Conservation (phyloP, 2,113 vertebrate species). For the Brienomyrus longianalis region DNA sequence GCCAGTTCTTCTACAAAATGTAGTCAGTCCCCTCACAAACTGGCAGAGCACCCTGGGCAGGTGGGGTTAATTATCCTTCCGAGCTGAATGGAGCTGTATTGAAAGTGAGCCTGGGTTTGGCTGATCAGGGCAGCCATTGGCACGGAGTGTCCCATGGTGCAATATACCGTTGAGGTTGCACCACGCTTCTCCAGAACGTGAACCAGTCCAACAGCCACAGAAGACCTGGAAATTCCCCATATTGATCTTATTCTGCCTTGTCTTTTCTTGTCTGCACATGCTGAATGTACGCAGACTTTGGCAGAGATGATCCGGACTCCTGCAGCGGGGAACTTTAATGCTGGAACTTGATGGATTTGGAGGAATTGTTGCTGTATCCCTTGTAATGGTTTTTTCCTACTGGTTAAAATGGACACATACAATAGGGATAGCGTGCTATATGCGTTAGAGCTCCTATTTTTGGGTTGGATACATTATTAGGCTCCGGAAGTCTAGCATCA, state of each 20-base stretch:
- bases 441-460: neutral
- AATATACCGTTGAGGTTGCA: neutral
- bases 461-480: neutral
- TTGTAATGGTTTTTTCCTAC: neutral
- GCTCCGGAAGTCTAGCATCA: neutral
- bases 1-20: neutral
- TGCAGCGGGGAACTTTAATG: neutral
- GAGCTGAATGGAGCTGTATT: neutral
- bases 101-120: neutral
- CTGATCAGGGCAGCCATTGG: conserved; percentile 1
- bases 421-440: neutral
- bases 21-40: neutral
- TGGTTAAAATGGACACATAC: neutral
- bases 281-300: too few relatives aligned
- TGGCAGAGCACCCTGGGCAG: neutral
- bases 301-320: neutral
- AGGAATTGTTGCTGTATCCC: neutral
- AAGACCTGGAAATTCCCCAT: neutral
- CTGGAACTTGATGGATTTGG: neutral
- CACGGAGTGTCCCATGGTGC: neutral
- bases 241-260: neutral
- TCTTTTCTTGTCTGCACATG: neutral
- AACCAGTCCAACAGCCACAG: neutral
- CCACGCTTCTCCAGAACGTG: neutral
- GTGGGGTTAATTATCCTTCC: neutral